Conservation (phyloP, 2,888 invertebrate species). For the Zaprionus bogoriensis region DNA sequence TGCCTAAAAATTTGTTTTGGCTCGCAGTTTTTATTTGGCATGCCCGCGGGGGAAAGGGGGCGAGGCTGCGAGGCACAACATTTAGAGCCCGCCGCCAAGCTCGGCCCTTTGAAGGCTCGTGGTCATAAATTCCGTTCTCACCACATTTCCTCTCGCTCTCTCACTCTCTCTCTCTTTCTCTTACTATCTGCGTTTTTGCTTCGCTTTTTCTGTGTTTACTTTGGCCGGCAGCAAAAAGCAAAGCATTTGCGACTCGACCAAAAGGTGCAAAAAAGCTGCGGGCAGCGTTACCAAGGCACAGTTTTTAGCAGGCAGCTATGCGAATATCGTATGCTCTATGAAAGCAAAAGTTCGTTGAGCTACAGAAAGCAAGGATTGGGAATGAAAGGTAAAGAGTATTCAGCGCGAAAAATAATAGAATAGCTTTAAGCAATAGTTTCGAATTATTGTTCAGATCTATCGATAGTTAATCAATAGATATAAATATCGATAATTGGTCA, state of each 20-base stretch:
- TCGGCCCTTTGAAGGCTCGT: constrained; percentile 74
- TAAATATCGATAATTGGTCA: neutral
- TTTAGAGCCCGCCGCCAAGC: constrained; percentile 48
- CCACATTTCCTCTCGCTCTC: constrained; percentile 63
- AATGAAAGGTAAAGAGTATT: too few species aligned
- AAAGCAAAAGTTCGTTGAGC: too few species aligned
- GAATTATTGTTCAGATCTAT: too few species aligned
- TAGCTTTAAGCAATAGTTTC: too few species aligned
- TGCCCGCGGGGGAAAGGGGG: constrained; percentile 28
- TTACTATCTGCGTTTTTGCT: neutral
- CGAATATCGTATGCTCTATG: neutral
- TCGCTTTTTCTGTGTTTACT: constrained; percentile 14
- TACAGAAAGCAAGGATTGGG: too few species aligned
- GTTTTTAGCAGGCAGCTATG: too few species aligned
- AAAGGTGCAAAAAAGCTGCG: constrained; percentile 49
- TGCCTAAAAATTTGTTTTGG: constrained; percentile 36
- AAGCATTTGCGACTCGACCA: constrained; percentile 44
- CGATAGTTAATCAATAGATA: too few species aligned
- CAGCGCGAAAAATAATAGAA: too few species aligned
- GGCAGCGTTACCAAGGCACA: constrained; percentile 26
- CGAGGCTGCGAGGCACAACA: constrained; percentile 44
- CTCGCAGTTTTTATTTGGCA: constrained; percentile 47
- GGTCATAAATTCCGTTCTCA: constrained; percentile 79
- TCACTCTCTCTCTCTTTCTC: constrained; percentile 7
- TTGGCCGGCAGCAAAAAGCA: constrained; percentile 50